Evolutionary conservation across 2,113 vertebrate species (phyloP).

Genomic region (Progne subis): DNA sequence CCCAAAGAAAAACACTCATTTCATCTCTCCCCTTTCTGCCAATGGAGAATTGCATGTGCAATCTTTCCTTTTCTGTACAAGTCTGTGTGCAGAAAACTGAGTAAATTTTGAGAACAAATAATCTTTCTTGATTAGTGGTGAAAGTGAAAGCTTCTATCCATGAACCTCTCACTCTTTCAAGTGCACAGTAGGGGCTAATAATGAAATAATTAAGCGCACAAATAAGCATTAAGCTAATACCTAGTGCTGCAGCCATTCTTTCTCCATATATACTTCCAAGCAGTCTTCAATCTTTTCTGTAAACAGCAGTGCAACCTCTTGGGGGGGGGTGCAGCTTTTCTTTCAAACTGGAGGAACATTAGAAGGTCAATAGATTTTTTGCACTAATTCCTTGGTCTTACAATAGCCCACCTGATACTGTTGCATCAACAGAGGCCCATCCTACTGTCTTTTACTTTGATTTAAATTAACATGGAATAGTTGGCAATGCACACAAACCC

Average conservation of each 20-base stretch:
- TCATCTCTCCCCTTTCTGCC: neutral
- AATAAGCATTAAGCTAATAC: neutral
- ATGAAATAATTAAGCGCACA: constrained; percentile 3
- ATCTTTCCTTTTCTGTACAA: neutral
- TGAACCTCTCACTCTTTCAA: neutral
- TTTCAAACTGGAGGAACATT: neutral
- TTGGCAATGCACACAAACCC: neutral
- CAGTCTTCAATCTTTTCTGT: neutral
- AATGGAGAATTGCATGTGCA: neutral
- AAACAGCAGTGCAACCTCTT: neutral
- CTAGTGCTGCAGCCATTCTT: neutral
- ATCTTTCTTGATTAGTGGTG: neutral
- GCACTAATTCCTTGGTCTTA: neutral
- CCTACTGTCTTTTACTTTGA: neutral
- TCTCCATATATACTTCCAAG: neutral
- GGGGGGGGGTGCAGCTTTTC: neutral
- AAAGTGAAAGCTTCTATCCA: neutral
- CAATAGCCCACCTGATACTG: neutral
- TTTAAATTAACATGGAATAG: neutral
- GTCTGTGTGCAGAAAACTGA: neutral
- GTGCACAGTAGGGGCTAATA: neutral
- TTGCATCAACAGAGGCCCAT: neutral
- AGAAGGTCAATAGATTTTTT: neutral
- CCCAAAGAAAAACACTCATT: neutral
- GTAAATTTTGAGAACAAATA: neutral